A percentile compares a stretch with the other conserved stretches of the same genome.
These are phyloP conservation scores for Drosophila crucigera DNA, from an alignment of 2,888 invertebrate species.

Conservation along the genomic window DNA sequence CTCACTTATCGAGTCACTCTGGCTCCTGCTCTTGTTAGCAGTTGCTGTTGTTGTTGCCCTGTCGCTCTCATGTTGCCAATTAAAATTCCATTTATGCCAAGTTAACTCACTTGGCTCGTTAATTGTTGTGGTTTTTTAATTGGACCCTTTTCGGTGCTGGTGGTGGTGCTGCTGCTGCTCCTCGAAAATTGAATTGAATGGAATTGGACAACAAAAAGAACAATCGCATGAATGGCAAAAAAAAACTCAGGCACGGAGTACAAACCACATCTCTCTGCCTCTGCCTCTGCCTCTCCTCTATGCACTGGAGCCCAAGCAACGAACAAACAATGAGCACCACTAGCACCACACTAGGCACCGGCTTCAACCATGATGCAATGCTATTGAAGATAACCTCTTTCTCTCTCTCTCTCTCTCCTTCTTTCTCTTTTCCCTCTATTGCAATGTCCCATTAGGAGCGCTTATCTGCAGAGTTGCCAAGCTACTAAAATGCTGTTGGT, in stretches of 20 bases:
- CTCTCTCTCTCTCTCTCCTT: background rate
- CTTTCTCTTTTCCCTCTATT: conserved; percentile 2
- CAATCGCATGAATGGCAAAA: conserved; percentile 53
- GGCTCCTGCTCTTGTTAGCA: conserved; percentile 49
- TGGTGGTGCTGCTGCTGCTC: conserved; percentile 5
- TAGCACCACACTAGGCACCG: conserved; percentile 11
- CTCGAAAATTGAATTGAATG: conserved; percentile 75
- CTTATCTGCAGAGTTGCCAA: conserved; percentile 47
- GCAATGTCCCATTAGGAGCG: conserved; percentile 46
- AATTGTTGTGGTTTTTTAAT: conserved; percentile 84
- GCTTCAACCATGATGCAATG: conserved; percentile 22
- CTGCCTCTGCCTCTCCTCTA: conserved; percentile 13
- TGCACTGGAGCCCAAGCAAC: conserved; percentile 1
- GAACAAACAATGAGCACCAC: conserved; percentile 3
- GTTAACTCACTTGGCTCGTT: conserved; percentile 83
- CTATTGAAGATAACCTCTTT: conserved; percentile 30
- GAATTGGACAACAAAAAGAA: conserved; percentile 69
- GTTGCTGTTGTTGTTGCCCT: conserved; percentile 31
- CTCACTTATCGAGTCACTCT: conserved; percentile 75
- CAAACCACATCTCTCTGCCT: background rate
- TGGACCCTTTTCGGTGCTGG: conserved; percentile 76
- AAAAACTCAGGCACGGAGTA: conserved; percentile 14
- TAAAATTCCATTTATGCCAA: conserved; percentile 84
- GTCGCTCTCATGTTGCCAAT: conserved; percentile 81
- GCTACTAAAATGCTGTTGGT: background rate